A percentile compares a stretch with the other conserved stretches of the same genome.
phyloP scores from a whole-genome alignment of 1,140 invertebrate species.

The Heliconius eleuchia region DNA sequence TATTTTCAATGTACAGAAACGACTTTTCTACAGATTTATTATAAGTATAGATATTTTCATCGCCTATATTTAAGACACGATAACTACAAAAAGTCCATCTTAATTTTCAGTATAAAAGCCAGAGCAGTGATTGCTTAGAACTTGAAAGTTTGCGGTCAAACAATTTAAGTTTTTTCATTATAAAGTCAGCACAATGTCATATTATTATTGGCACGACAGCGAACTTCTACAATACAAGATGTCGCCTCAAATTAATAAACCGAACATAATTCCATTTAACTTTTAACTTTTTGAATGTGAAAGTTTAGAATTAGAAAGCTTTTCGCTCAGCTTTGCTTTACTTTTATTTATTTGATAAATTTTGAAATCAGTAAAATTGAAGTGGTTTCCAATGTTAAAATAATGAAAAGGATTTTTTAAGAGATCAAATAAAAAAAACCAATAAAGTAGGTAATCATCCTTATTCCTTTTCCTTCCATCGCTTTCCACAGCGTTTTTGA shows the following conservation, averaged over 20 bases:
- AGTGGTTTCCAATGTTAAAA: not conserved
- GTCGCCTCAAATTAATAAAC: slow-evolving; percentile 21
- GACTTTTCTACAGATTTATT: no score
- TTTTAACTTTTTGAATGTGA: slow-evolving; percentile 15
- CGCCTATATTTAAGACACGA: not conserved
- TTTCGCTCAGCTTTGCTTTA: not conserved
- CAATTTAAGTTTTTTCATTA: slow-evolving; percentile 42
- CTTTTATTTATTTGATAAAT: not conserved
- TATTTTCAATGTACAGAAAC: no score
- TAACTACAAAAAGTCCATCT: not conserved
- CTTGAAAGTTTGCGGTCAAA: slow-evolving; percentile 24
- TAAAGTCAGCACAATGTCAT: slow-evolving; percentile 27
- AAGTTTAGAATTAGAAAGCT: slow-evolving; percentile 1
- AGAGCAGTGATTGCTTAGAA: slow-evolving; percentile 1
- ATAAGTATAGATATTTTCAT: no score
- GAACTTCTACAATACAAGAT: slow-evolving; percentile 32
- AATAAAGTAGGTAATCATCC: no score
- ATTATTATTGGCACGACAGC: slow-evolving; percentile 34
- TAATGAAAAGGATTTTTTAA: not conserved
- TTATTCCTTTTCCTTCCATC: no score
- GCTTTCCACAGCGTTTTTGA: no score
- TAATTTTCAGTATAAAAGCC: slow-evolving; percentile 14
- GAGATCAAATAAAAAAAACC: not conserved
- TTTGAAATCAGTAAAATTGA: not conserved
- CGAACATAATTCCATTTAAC: slow-evolving; percentile 18